Evolutionary conservation across 2,113 vertebrate species (phyloP), one percentile per base, ranked within the genome.

Genomic region (Sapayoa aenigma): DNA sequence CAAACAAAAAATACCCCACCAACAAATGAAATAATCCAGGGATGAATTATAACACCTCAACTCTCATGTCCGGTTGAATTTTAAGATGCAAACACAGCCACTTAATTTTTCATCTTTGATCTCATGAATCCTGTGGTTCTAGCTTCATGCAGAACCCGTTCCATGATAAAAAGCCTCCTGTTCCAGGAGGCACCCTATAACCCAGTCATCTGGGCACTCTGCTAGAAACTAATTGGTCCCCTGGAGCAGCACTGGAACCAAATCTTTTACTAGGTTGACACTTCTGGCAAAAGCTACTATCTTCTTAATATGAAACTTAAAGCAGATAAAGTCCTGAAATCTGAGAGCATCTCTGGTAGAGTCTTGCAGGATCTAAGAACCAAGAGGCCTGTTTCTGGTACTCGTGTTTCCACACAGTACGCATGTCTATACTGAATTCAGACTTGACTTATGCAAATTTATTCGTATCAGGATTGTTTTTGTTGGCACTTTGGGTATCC

Each of bases 101-200:
- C 27, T 50, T 52, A 30, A 31, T 60, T 69, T 91, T 94, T 69
- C 13, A 25, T 23, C 20, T 80, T 86, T 65, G 47, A n/a, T 50
- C 2, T 80, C 33, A 39, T 39, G 27, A 72, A 35, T 68, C 12
- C 39, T 90, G 11, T 52, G 42, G 15, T 67, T 66, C 27, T 37
- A 56, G 9, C 15, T 58, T 39, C 39, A 37, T 3, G 1, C 2
- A 22, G 23, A 66, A 9, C 24, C 4, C 1, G 1, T n/a, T 39
- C 5, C 21, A 24, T 30, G 9, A 42, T 10, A 66, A 81, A 81
- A 77, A 9, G 9, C 30, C 27, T 60, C 58, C 30, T 42, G 8
- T 77, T 87, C 41, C 12, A 52, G 50, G 9, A 87, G 2, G 14
- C 42, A 72, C 3, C 13, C 68, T 69, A 12, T 35, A 87, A 81